Evolutionary conservation across 2,888 invertebrate genomes (phyloP), one percentile per base, ranked within the genome.

Genomic region (Tachina fera): DNA sequence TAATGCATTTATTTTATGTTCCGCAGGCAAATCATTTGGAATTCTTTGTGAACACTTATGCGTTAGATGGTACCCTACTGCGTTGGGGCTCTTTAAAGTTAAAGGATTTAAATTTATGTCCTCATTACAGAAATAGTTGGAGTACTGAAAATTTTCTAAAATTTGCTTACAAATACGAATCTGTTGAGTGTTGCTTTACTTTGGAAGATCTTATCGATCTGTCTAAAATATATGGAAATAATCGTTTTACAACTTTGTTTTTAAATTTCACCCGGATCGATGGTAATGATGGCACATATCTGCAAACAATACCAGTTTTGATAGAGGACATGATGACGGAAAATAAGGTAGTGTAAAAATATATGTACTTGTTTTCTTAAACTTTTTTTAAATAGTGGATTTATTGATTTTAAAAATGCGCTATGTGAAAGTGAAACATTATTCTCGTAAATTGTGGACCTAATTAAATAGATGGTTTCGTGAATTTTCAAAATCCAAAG

Each of bases 221-320:
- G 80, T 90, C 91, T 6, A 87, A 53, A 3, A 74, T 80, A 19
- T 83, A 88, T 70, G 88, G 65, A 0, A 90, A 91, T 76, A 89
- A 91, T 31, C 87, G 90, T 49, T 93, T 90, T 80, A 72, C 90
- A 1, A 91, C 89, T 72, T 78, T 93, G 3, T 93, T 89, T 87
- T 87, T 93, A 0, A 93, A 93, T 88, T 91, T 90, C 56, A 91
- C 91, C 43, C 90, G 88, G 47, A 88, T 65, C 9, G 68, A 60
- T 39, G 75, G 83, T 87, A 63, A 88, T 85, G 86, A 77, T 5
- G 88, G 58, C 53, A 76, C 75, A 5, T 84, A 89, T 43, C 80
- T 93, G 16, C 90, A 92, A 72, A 87, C 90, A 58, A 81, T 93
- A 61, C 93, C 93, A 10, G 88, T 93, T 47, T 88, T 92, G 6